These are phyloP conservation scores for Phainopepla nitens DNA, from an alignment of 2,113 vertebrate genomes.

Conservation along the genomic window DNA sequence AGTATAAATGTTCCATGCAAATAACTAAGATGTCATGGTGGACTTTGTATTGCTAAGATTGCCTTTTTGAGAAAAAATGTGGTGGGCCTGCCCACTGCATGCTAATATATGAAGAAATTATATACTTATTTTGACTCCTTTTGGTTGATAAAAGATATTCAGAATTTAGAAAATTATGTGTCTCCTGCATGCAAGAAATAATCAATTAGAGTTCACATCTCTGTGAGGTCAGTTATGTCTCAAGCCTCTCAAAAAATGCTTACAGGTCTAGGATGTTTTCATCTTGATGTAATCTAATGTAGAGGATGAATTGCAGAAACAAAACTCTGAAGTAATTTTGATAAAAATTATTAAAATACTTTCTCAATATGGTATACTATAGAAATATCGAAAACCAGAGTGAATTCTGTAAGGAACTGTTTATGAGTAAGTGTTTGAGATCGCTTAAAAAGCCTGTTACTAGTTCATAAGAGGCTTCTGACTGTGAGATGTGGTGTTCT, in stretches of 20 bases:
- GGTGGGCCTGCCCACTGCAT: background rate
- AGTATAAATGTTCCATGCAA: background rate
- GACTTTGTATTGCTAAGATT: background rate
- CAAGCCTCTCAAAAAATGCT: background rate
- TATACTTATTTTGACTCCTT: background rate
- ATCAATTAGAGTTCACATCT: background rate
- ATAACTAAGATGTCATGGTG: background rate
- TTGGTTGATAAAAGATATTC: background rate
- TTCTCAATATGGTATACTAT: background rate
- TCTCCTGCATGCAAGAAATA: background rate
- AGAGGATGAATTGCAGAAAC: background rate
- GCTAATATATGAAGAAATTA: background rate
- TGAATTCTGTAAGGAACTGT: background rate
- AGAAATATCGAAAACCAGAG: background rate
- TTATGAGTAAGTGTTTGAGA: background rate
- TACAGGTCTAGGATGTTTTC: background rate
- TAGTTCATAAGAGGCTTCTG: fast-evolving
- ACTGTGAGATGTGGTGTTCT: background rate
- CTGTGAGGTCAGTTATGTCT: background rate
- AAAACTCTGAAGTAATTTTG: background rate
- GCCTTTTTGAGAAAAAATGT: background rate
- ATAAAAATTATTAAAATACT: background rate
- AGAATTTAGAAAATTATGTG: background rate
- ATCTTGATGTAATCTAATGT: background rate
- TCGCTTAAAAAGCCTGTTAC: background rate